Evolutionary conservation across 2,797 vertebrate species (phyloP).

Genomic region (Nannoperca obscura): DNA sequence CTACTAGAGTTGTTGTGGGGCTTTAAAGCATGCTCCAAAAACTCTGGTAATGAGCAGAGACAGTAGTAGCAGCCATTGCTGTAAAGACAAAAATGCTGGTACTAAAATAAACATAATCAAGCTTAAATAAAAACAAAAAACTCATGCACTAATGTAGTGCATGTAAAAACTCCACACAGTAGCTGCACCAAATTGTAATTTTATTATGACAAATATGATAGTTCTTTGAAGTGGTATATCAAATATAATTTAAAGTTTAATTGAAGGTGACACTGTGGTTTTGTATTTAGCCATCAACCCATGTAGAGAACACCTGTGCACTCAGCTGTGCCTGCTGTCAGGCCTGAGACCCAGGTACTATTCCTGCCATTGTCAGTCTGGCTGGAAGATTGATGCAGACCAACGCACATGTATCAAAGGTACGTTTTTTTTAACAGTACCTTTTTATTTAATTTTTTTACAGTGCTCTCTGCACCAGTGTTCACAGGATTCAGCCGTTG

Average conservation of each 20-base stretch:
- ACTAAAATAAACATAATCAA: background rate
- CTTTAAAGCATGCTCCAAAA: background rate
- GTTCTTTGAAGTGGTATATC: background rate
- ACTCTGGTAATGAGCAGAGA: background rate
- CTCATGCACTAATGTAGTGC: background rate
- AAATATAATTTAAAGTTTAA: background rate
- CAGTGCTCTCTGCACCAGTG: background rate
- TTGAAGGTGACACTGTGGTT: slow-evolving; percentile 41
- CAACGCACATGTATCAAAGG: slow-evolving; percentile 90
- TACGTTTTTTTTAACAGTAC: slow-evolving; percentile 54
- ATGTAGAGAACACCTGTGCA: slow-evolving; percentile 87
- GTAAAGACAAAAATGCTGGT: background rate
- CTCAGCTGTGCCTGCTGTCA: slow-evolving; percentile 93
- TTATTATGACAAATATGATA: background rate
- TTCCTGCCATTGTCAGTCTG: slow-evolving; percentile 93
- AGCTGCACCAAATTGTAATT: background rate
- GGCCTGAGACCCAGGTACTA: slow-evolving; percentile 86
- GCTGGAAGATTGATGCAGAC: slow-evolving; percentile 90
- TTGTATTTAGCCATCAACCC: slow-evolving; percentile 86
- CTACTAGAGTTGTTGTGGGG: background rate
- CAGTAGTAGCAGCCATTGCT: background rate
- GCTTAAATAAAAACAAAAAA: background rate
- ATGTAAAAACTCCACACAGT: background rate
- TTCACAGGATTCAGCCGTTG: background rate
- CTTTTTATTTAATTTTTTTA: background rate